phyloP scores from a whole-genome alignment of 2,113 vertebrate species.

The Pitta sordida region DNA sequence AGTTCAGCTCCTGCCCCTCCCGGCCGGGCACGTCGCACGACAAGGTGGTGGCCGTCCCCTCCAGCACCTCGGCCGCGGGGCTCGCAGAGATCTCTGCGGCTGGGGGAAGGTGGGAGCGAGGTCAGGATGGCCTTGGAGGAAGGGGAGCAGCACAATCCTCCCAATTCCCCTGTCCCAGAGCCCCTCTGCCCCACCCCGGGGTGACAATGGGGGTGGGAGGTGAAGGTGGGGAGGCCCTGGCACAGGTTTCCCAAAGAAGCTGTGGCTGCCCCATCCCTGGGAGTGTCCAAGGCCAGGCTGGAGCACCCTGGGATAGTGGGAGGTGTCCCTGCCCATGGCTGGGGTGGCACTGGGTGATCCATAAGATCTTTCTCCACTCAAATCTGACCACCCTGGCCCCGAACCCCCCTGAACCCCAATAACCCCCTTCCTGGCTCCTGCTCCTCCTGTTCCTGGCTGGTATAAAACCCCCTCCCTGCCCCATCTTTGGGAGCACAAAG shows the following conservation, averaged over 20 bases:
- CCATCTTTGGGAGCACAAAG: accelerated
- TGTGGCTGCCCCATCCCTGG: neutral
- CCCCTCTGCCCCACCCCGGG: neutral
- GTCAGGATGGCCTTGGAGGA: accelerated
- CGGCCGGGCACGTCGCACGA: constrained; percentile 46
- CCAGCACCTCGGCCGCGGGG: constrained; percentile 17
- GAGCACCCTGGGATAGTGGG: accelerated
- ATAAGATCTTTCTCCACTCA: neutral
- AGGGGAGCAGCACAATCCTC: neutral
- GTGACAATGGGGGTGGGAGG: neutral
- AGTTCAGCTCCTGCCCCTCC: constrained; percentile 38
- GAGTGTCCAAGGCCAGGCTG: accelerated
- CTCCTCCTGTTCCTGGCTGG: accelerated
- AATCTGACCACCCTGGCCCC: neutral
- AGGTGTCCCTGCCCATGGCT: accelerated
- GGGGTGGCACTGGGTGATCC: neutral
- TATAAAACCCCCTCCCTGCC: neutral
- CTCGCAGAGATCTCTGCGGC: constrained; percentile 50
- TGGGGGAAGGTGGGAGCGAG: accelerated
- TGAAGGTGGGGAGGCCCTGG: neutral
- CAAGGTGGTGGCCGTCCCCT: constrained; percentile 62
- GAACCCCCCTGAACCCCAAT: accelerated
- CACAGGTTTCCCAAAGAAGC: neutral
- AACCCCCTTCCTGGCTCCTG: neutral
- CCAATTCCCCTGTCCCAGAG: neutral